Percentiles rank a stretch among this genome's conserved stretches.
Conservation (phyloP, 2,888 invertebrate genomes). For the Troglohyphantes excavatus region DNA sequence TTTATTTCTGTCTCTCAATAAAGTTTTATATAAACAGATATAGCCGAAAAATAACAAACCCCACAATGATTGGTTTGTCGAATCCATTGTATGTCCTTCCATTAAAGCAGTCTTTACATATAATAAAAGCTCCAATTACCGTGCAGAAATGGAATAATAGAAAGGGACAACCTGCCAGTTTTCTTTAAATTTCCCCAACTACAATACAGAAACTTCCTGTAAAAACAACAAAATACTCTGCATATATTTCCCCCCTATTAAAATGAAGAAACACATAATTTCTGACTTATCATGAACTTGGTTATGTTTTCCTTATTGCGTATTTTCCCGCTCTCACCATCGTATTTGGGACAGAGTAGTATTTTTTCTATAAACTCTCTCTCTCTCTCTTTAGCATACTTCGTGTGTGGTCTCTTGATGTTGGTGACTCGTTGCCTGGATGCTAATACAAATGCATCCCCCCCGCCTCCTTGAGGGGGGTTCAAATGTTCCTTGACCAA, state of each 20-base stretch:
- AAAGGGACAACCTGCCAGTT: background rate
- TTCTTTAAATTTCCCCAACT: background rate
- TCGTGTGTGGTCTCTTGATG: slow-evolving; percentile 83
- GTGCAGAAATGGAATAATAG: no score
- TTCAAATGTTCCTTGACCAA: slow-evolving; percentile 55
- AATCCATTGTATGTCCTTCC: no score
- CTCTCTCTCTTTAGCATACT: slow-evolving; percentile 74
- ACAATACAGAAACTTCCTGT: background rate
- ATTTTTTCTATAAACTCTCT: slow-evolving; percentile 60
- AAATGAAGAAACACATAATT: slow-evolving; percentile 48
- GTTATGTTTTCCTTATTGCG: slow-evolving; percentile 36
- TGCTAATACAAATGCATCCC: slow-evolving; percentile 81
- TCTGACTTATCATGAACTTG: slow-evolving; percentile 34
- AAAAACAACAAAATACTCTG: background rate
- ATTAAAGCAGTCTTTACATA: no score
- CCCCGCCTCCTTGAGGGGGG: slow-evolving; percentile 37
- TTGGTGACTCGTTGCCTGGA: slow-evolving; percentile 83
- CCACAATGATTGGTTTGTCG: no score
- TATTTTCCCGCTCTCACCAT: slow-evolving; percentile 50
- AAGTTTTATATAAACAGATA: no score
- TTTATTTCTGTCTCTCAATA: no score
- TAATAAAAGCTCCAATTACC: no score
- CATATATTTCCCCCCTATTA: slow-evolving; percentile 9
- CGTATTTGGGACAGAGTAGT: slow-evolving; percentile 65
- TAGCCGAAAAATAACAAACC: no score